Evolutionary conservation across 2,888 invertebrate genomes (phyloP).

Genomic region (Microctonus aethiopoides): DNA sequence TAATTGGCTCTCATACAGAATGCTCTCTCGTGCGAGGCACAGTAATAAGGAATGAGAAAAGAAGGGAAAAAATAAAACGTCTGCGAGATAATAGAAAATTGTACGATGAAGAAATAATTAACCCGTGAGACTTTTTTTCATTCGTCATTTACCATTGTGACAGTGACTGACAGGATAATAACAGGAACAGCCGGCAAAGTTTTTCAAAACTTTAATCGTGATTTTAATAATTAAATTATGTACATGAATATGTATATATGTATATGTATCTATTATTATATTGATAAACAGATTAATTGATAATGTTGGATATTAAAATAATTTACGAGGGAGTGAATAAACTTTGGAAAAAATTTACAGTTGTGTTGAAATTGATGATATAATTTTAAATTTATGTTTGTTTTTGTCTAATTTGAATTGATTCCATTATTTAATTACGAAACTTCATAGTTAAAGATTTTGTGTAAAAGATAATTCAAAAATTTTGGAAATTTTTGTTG

Average conservation of each 20-base stretch:
- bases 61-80: slow-evolving; percentile 5
- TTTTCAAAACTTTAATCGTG: background rate
- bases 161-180: slow-evolving; percentile 16
- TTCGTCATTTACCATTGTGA: slow-evolving; percentile 13
- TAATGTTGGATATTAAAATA: background rate
- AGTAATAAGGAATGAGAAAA: slow-evolving; percentile 10
- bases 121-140: slow-evolving; percentile 9
- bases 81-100: slow-evolving; percentile 21
- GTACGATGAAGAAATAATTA: slow-evolving; percentile 1
- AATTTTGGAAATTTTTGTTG: no score
- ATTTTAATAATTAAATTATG: background rate
- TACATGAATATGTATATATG: background rate
- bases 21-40: background rate
- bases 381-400: no score
- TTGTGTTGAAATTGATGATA: no score
- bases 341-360: no score
- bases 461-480: no score
- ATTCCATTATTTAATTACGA: no score
- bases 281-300: background rate
- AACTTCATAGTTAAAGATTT: no score
- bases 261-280: no score
- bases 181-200: background rate
- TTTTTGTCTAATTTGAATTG: no score
- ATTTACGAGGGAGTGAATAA: no score
- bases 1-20: slow-evolving; percentile 51